Percentiles rank a stretch among this genome's conserved stretches.
phyloP scores from a whole-genome alignment of 2,113 vertebrate genomes.

The Eurypyga helias region DNA sequence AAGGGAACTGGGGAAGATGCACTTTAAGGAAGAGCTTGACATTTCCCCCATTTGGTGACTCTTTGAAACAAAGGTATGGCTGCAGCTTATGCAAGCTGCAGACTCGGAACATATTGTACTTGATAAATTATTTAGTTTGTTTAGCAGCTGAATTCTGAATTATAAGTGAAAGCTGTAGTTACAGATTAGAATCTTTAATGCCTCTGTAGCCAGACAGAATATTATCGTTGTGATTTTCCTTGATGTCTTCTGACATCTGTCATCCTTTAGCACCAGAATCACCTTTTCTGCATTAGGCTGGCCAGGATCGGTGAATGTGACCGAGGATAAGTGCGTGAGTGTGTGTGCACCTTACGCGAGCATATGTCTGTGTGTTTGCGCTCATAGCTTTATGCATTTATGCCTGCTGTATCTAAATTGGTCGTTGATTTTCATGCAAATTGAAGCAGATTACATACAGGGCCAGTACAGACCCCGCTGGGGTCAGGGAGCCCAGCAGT shows the following conservation, averaged over 20 bases:
- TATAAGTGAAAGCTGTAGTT: conserved; percentile 84
- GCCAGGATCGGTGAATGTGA: not conserved
- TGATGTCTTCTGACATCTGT: conserved; percentile 83
- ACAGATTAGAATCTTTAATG: conserved; percentile 82
- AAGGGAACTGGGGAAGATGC: conserved; percentile 63
- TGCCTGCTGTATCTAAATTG: not conserved
- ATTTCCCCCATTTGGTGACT: conserved; percentile 79
- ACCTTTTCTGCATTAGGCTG: not conserved
- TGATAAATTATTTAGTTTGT: conserved; percentile 89
- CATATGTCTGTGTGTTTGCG: not conserved
- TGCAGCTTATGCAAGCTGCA: conserved; percentile 69
- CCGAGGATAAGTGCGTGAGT: not conserved
- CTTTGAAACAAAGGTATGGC: conserved; percentile 69
- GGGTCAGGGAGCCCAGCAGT: not conserved
- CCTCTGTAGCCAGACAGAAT: conserved; percentile 67
- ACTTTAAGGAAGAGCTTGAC: conserved; percentile 71
- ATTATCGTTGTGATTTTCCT: conserved; percentile 62
- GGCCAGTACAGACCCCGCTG: not conserved
- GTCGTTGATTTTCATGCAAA: not conserved
- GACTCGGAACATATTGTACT: conserved; percentile 82
- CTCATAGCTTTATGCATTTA: not conserved
- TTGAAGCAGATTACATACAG: not conserved
- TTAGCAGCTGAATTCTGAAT: conserved; percentile 80
- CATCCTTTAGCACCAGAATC: conserved; percentile 26
- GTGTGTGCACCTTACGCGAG: not conserved